These are phyloP conservation scores for Leptinotarsa rubiginosa DNA, from an alignment of 2,888 invertebrate genomes.

Conservation along the genomic window DNA sequence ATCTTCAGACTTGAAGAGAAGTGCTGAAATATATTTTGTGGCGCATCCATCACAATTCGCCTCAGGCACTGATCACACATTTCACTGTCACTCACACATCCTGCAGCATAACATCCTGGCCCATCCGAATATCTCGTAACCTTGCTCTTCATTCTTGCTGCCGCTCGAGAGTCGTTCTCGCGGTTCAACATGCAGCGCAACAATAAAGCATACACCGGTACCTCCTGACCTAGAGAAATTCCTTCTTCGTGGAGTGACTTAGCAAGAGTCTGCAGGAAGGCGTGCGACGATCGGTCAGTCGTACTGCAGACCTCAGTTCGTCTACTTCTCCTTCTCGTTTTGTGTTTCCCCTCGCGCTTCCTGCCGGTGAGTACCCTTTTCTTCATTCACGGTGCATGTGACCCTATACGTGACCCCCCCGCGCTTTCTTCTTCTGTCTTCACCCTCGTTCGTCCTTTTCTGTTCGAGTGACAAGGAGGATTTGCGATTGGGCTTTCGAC, in stretches of 20 bases:
- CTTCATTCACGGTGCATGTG: slow-evolving; percentile 37
- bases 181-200: slow-evolving; percentile 51
- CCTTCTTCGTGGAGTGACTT: slow-evolving; percentile 55
- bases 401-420: slow-evolving; percentile 51
- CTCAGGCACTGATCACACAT: slow-evolving; percentile 1
- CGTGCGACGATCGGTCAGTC: slow-evolving; percentile 61
- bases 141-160: slow-evolving; percentile 41
- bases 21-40: too few relatives aligned
- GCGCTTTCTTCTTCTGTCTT: slow-evolving; percentile 33
- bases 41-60: background rate
- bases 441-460: slow-evolving; percentile 45
- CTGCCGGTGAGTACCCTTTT: slow-evolving; percentile 51
- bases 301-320: slow-evolving; percentile 61
- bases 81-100: slow-evolving; percentile 13
- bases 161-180: slow-evolving; percentile 33
- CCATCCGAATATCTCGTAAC: slow-evolving; percentile 28
- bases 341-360: slow-evolving; percentile 52
- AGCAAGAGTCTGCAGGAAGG: slow-evolving; percentile 58
- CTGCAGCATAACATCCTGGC: background rate
- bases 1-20: background rate
- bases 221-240: slow-evolving; percentile 62
- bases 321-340: slow-evolving; percentile 57
- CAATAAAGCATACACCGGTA: slow-evolving; percentile 55
- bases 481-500: slow-evolving; percentile 39
- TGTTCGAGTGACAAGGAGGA: slow-evolving; percentile 41